Evolutionary conservation across 2,797 vertebrate species (phyloP).

Genomic region (Spinus pinus): DNA sequence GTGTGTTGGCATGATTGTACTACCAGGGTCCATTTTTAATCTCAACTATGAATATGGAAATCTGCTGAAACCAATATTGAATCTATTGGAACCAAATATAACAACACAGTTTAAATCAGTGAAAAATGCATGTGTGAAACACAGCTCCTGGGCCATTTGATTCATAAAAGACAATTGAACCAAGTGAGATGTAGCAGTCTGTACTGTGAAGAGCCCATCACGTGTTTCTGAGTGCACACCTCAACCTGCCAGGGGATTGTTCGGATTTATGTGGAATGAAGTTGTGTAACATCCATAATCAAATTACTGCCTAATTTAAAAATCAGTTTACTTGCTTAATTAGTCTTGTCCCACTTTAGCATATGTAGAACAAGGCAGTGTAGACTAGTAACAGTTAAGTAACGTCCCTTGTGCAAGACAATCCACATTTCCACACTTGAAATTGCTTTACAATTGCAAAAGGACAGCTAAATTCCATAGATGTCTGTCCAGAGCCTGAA

Average conservation of each 20-base stretch:
- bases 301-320: slow-evolving; percentile 41
- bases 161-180: not conserved
- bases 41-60: not conserved
- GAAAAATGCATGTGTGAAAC: not conserved
- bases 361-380: not conserved
- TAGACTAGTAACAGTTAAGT: slow-evolving; percentile 18
- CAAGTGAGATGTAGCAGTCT: not conserved
- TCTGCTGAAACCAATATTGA: not conserved
- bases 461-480: not conserved
- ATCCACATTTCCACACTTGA: not conserved
- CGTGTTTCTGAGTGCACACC: not conserved
- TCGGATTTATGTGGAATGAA: not conserved
- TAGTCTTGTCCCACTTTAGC: slow-evolving; percentile 9
- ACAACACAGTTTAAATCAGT: not conserved
- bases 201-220: not conserved
- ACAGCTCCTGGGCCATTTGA: not conserved
- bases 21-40: not conserved
- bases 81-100: not conserved
- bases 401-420: slow-evolving; percentile 36
- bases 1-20: not conserved
- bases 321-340: slow-evolving; percentile 38
- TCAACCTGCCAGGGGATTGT: not conserved
- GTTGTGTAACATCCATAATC: slow-evolving; percentile 28
- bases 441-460: slow-evolving; percentile 23
- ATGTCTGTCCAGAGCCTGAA: not conserved